Evolutionary conservation across 2,888 invertebrate species (phyloP), one percentile per base, ranked within the genome.

Genomic region (Hetaerina titia): DNA sequence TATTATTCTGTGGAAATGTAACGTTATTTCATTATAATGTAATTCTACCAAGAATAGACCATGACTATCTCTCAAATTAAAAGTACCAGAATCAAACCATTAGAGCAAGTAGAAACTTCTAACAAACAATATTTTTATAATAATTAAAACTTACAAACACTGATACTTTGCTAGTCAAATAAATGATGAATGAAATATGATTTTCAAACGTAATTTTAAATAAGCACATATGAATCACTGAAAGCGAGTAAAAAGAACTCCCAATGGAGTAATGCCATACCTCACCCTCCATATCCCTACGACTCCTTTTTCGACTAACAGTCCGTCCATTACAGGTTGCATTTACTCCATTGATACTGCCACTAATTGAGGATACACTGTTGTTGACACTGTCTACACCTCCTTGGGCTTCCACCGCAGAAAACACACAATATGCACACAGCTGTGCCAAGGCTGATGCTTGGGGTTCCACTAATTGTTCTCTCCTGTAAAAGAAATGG

Each of bases 381-480:
- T 96, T 96, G 95, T 97, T 94, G 19, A 22, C 17, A n/a, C 13
- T 69, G 15, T 92, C 92, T 15, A 92, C 25, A 56, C 92, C 92
- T 4, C 92, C 92, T 56, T 74, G 64, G 0, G 89, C 97, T 96
- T 98, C 98, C 69, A 98, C 96, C 92, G 98, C 97, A 25, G 98
- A 98, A 96, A 98, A 98, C 95, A 98, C 97, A 96, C 98, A 98
- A 96, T 98, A 98, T 0, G 98, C 98, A 95, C 98, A 97, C 15
- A 99, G 96, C 96, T 98, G 98, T 0, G 98, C 98, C 95, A 99
- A 96, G 0, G 98, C 97, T 57, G 98, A 97, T 57, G 98, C 98
- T 96, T 98, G 98, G 0, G 98, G 98, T 96, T 98, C 98, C 11
- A 98, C 98, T 95, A 98, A 97, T 95, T 98, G 97, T 96, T 97